phyloP scores from a whole-genome alignment of 2,113 vertebrate genomes.

The Pongo abelii region DNA sequence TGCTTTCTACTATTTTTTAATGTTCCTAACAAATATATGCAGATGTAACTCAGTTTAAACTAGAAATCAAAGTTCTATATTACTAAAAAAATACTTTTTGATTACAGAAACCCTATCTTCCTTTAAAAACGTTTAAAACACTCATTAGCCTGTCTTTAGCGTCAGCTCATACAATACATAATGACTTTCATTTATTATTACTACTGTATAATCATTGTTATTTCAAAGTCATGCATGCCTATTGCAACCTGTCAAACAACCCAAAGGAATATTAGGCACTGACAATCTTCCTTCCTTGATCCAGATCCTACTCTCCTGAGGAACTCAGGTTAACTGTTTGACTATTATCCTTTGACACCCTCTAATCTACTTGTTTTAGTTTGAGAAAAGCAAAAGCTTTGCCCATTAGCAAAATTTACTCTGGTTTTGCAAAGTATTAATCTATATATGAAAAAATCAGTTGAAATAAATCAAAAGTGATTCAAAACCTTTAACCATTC shows the following conservation, averaged over 20 bases:
- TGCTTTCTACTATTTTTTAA: background rate
- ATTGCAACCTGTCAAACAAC: background rate
- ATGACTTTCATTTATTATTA: constrained; percentile 26
- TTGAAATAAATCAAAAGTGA: background rate
- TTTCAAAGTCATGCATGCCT: constrained; percentile 33
- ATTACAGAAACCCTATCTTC: background rate
- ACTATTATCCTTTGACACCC: background rate
- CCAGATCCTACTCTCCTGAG: background rate
- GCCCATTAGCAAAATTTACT: background rate
- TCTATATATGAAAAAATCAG: background rate
- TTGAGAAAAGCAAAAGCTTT: constrained; percentile 1
- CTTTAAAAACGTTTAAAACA: constrained; percentile 24
- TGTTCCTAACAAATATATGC: constrained; percentile 10
- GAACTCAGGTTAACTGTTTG: background rate
- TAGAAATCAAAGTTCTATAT: constrained; percentile 17
- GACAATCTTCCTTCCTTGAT: background rate
- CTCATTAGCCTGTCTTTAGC: background rate
- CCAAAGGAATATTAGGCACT: background rate
- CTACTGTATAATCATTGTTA: background rate
- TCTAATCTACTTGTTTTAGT: background rate
- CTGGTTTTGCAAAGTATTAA: background rate
- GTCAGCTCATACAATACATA: constrained; percentile 25
- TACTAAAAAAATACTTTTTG: background rate
- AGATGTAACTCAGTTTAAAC: background rate
- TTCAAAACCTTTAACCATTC: constrained; percentile 29